Base-by-base conservation (phyloP, 2,113 vertebrate genomes). In the Misgurnus mizolepis region DNA sequence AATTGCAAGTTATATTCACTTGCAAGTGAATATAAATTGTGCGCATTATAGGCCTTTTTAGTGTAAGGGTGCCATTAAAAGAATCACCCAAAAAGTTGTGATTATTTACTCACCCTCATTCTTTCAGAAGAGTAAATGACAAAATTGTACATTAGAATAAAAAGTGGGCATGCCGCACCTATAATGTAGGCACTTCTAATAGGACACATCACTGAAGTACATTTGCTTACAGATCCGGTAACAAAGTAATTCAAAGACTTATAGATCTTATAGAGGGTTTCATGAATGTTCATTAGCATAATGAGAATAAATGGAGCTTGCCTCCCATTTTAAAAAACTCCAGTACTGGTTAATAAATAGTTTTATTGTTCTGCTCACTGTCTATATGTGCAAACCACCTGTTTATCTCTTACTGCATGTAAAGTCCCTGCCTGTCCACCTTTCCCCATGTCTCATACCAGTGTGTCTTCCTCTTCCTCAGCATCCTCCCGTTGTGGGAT, bases 401-500 rank as follows among this genome's bases (percentile, higher is more conserved):
- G 27, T 5, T 18, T 34, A 45, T 12, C 5, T 50, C 7, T 3
- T 53, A 18, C 27, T 11, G 45, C 41, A 50, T 40, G 27, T 34
- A 2, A 10, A 41, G 39, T 18, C 22, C 7, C 34, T 41, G 34
- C 0, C 4, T 7, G 58, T 41, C 5, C 62, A 34, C 27, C 27
- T 34, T 92, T 86, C 7, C 7, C 6, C n/a, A 18, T 58, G 55
- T 18, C n/a, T 58, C n/a, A 94, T 50, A 94, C 65, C 27, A 82
- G 82, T 3, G 92, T 93, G 64, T 93, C 92, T 41, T 92, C 84
- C 75, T 91, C 92, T 4, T 83, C 82, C 50, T 85, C 87, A 0
- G 15, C 69, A 7, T 91, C 93, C 66, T 91, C 91, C 84, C 88
- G 89, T 79, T 93, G 93, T n/a, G 91, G 65, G 34, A 94, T 86